phyloP scores from a whole-genome alignment of 2,797 vertebrate genomes.

The Gallinago nigripennis region DNA sequence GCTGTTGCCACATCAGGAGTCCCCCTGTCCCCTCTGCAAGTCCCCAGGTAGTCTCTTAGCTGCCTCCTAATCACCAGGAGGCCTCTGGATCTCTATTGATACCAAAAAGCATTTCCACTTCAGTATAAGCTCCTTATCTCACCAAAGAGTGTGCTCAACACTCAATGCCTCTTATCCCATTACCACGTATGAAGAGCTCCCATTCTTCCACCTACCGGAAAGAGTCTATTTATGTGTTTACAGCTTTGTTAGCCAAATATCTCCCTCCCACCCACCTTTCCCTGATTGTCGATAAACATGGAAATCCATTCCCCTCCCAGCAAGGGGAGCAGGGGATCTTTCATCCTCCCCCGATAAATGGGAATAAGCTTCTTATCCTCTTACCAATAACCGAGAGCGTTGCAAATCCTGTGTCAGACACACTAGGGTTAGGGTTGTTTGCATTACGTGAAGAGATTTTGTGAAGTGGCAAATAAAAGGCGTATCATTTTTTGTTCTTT shows the following conservation, averaged over 20 bases:
- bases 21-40: background rate
- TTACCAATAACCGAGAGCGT: background rate
- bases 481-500: conserved; percentile 21
- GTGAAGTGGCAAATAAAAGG: conserved; percentile 45
- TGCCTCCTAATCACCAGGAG: background rate
- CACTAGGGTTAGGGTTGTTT: conserved; percentile 54
- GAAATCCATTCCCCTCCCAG: conserved; percentile 32
- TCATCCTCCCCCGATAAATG: conserved; percentile 35
- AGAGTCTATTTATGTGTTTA: background rate
- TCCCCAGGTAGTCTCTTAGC: background rate
- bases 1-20: background rate
- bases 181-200: background rate
- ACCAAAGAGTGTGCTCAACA: background rate
- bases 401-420: conserved; percentile 59
- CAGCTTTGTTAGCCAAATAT: background rate
- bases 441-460: conserved; percentile 36
- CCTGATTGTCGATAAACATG: background rate
- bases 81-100: background rate
- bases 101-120: background rate
- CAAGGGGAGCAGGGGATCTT: conserved; percentile 1
- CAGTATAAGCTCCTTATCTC: conserved; percentile 22
- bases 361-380: conserved; percentile 65
- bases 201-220: background rate
- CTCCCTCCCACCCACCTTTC: background rate
- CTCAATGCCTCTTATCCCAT: background rate